phyloP scores from a whole-genome alignment of 2,797 vertebrate genomes.

The Macropodus opercularis region DNA sequence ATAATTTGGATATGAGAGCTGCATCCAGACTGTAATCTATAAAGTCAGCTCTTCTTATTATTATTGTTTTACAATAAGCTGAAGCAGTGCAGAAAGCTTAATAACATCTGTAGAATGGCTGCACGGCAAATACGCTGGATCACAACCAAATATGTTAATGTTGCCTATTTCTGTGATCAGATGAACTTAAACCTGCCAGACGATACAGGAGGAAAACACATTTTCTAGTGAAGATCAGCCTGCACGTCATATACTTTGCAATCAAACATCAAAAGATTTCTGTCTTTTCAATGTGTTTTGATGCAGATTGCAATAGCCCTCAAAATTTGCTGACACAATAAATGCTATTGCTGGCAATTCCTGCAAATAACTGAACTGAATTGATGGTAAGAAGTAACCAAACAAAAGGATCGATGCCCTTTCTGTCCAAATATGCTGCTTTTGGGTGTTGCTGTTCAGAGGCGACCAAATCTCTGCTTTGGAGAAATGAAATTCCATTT shows the following conservation, averaged over 20 bases:
- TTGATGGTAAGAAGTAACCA: too few relatives aligned
- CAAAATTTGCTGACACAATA: too few relatives aligned
- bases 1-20: constrained; percentile 33
- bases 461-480: too few relatives aligned
- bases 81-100: constrained; percentile 22
- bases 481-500: too few relatives aligned
- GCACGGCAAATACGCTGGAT: constrained; percentile 16
- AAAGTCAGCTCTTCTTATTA: constrained; percentile 26
- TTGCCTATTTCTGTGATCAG: constrained; percentile 21
- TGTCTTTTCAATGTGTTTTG: too few relatives aligned
- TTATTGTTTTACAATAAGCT: constrained; percentile 56
- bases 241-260: background rate
- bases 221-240: constrained; percentile 4
- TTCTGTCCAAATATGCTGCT: too few relatives aligned
- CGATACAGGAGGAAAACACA: background rate
- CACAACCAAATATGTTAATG: constrained; percentile 27
- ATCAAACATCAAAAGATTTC: too few relatives aligned
- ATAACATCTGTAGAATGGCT: constrained; percentile 34
- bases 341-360: too few relatives aligned
- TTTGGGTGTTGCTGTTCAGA: too few relatives aligned
- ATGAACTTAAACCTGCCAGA: constrained; percentile 13
- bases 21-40: constrained; percentile 42
- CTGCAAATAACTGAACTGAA: too few relatives aligned
- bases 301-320: too few relatives aligned
- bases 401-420: too few relatives aligned